Base-by-base conservation (phyloP, 1,140 invertebrate species). In the Drosophila ambigua region DNA sequence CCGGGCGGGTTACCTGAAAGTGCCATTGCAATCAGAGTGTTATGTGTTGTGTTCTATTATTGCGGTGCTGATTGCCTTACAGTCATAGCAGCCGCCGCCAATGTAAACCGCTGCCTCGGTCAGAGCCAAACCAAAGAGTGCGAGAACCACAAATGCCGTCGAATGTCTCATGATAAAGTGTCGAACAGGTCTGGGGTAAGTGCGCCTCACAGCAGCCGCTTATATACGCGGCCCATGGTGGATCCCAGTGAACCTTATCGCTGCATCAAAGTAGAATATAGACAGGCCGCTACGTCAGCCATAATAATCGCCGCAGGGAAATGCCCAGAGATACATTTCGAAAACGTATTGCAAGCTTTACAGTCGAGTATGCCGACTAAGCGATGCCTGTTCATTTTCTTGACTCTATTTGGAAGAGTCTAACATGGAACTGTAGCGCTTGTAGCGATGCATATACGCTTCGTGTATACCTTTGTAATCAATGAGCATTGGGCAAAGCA, bases 71-170 rank as follows among this genome's bases (percentile, higher is more conserved):
- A 23, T 13, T 7, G n/a, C 28, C 74, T 85, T 76, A 85, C 82
- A 85, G 55, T 85, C 78, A 64, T 85, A 85, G 60, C 82, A 85
- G 28, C 82, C 82, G 48, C 82, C 82, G 28, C 83, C 82, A 39
- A 85, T 85, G 49, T 85, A 85, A 39, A 85, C 82, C 43, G 82
- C 83, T 26, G 82, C 78, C 52, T 85, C 48, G 5, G 82, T 13
- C 23, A 87, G 39, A 11, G 77, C 60, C 57, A 85, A 45, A 6
- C 60, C 50, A 41, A 66, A 43, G n/a, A 87, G 13, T 24, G 77
- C 57, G 46, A 87, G 16, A 72, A 68, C 44, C 60, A 51, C 78
- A 16, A 85, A 52, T 54, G 46, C 50, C 62, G 71, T 28, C 46
- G 72, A 61, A 44, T 79, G 52, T 45, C 55, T 55, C 82, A 85